Percentiles rank a stretch among this genome's conserved stretches.
Evolutionary conservation across 2,888 invertebrate species (phyloP).

Genomic region (Athripsodes cinereus): DNA sequence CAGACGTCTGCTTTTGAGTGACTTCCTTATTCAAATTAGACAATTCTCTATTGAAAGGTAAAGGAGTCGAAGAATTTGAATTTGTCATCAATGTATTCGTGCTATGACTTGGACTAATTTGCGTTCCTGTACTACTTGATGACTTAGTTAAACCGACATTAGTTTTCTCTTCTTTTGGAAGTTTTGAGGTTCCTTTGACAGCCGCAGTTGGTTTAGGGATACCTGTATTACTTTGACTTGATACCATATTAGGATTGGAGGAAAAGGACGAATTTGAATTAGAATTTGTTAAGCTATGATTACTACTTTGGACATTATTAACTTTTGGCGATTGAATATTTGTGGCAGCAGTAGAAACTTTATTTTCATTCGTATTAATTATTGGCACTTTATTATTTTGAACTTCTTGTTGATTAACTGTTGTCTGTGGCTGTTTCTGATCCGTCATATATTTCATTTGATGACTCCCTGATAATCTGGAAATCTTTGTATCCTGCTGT

Average conservation of each 20-base stretch:
- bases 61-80: conserved; percentile 46
- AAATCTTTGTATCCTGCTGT: conserved; percentile 45
- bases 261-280: conserved; percentile 25
- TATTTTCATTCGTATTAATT: conserved; percentile 35
- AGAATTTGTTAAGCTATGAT: conserved; percentile 20
- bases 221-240: conserved; percentile 37
- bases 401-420: background rate
- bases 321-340: conserved; percentile 24
- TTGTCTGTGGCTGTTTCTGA: background rate
- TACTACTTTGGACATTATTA: conserved; percentile 12
- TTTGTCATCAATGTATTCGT: conserved; percentile 47
- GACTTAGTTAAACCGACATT: conserved; percentile 50
- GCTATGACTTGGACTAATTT: conserved; percentile 52
- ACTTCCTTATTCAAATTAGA: conserved; percentile 47
- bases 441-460: conserved; percentile 22
- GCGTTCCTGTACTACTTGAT: conserved; percentile 39
- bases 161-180: conserved; percentile 53
- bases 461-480: conserved; percentile 40
- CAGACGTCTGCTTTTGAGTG: conserved; percentile 48
- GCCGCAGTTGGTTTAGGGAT: conserved; percentile 90
- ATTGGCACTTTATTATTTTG: conserved; percentile 33
- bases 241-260: conserved; percentile 17
- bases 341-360: conserved; percentile 1
- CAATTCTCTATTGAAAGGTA: conserved; percentile 47
- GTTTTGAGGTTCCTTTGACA: conserved; percentile 83